Conservation (phyloP, 2,113 vertebrate genomes). For the Myotis yumanensis region DNA sequence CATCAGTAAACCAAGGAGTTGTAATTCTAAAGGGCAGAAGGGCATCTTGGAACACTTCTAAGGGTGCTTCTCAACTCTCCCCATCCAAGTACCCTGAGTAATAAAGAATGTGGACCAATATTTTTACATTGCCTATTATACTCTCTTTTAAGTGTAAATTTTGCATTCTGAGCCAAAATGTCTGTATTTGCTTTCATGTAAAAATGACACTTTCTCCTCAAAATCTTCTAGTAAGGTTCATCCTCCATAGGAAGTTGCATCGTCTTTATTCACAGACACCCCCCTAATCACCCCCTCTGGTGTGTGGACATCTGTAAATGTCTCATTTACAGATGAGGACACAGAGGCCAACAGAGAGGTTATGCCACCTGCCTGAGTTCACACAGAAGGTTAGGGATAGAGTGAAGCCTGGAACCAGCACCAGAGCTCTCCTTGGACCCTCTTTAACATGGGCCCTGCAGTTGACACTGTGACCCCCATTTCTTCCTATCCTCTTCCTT, state of each 20-base stretch:
- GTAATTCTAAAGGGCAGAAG: not conserved
- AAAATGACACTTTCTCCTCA: not conserved
- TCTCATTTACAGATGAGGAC: not conserved
- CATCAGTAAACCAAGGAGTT: not conserved
- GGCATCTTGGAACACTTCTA: not conserved
- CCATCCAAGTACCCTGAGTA: not conserved
- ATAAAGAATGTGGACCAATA: not conserved
- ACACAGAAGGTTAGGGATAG: not conserved
- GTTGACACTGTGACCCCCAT: not conserved
- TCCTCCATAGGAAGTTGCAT: not conserved
- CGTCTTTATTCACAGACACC: not conserved
- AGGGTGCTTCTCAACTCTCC: not conserved
- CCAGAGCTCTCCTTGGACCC: too few species aligned
- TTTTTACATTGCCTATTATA: not conserved
- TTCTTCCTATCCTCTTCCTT: not conserved
- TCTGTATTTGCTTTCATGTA: not conserved
- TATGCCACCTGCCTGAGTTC: not conserved
- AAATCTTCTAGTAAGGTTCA: not conserved
- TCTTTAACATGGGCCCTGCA: not conserved
- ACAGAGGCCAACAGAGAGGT: not conserved
- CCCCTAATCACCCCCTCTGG: too few species aligned
- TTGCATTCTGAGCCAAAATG: constrained; percentile 40
- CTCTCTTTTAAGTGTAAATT: not conserved
- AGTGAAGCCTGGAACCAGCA: rapidly evolving
- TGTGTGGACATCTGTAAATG: not conserved